A percentile compares a stretch with the other conserved stretches of the same genome.
Conservation (phyloP, 2,888 invertebrate species). For the Sepiola atlantica region DNA sequence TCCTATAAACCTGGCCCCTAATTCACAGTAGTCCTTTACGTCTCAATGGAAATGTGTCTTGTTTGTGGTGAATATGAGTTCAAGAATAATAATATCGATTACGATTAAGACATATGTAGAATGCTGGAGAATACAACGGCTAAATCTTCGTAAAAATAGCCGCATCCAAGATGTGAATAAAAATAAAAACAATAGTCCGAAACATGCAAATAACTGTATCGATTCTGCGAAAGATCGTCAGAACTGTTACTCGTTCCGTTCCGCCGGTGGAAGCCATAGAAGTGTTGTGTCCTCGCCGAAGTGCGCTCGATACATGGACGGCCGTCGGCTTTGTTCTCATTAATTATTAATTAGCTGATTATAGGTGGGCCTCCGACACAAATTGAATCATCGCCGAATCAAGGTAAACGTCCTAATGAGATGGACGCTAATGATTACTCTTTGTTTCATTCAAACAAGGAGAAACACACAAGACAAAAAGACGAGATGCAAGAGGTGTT, state of each 20-base stretch:
- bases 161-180: too few species aligned
- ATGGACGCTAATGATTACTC: neutral
- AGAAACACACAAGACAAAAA: neutral
- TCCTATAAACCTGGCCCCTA: too few species aligned
- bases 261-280: neutral
- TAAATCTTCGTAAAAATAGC: too few species aligned
- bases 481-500: neutral
- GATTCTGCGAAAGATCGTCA: too few species aligned
- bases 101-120: too few species aligned
- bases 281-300: neutral
- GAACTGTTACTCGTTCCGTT: neutral
- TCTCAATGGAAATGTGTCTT: too few species aligned
- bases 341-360: conserved; percentile 9
- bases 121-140: too few species aligned
- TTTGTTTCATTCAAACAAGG: neutral
- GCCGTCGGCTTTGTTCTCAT: conserved; percentile 18
- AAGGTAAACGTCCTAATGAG: neutral
- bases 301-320: neutral
- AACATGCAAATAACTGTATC: too few species aligned
- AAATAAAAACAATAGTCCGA: too few species aligned
- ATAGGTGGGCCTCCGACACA: neutral
- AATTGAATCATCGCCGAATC: neutral
- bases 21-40: too few species aligned
- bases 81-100: too few species aligned
- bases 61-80: too few species aligned